Base-by-base conservation (phyloP, 1,140 invertebrate species). In the Leptopilina clavipes region DNA sequence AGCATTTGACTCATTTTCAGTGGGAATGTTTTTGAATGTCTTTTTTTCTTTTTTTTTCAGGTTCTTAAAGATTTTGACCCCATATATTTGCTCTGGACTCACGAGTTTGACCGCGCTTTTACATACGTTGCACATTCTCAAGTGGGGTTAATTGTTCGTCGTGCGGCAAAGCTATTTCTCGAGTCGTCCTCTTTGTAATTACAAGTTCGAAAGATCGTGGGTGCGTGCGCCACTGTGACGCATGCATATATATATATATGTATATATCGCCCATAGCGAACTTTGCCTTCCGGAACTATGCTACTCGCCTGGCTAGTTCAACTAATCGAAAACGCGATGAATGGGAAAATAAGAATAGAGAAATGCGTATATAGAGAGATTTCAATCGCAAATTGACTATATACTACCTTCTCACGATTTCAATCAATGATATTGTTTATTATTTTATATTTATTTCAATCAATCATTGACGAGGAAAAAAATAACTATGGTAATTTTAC, bases 261-360 rank as follows among this genome's bases (percentile, higher is more conserved):
- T n/a, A n/a, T n/a, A 31, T 31, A 80, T 82, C 79, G 79, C 45
- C 78, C 77, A 40, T 40, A 79, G 79, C 80, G 71, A 79, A 81
- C 73, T 75, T 82, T 75, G 72, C 70, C 82, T 85, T 85, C 85
- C 86, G 82, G 84, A 84, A 83, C 76, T 31, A 73, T 70, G 78
- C 81, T 84, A 83, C 76, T 73, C 81, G 86, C 80, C 81, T 82
- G 80, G 80, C 83, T 86, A 82, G 76, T 75, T 86, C 76, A 56
- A 70, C 79, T 85, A 83, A 88, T 88, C 83, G 83, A 82, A 80
- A 83, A 54, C 56, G 70, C 40, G 7, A 45, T 52, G 22, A 70
- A 25, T 19, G 73, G 31, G 54, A 70, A 56, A 40, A 71, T 65
- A 76, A 45, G 65, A 12, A 74, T 76, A 31, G 22, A 45, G 11